Conservation (phyloP, 2,797 vertebrate genomes). For the Scomberomorus guttatus region DNA sequence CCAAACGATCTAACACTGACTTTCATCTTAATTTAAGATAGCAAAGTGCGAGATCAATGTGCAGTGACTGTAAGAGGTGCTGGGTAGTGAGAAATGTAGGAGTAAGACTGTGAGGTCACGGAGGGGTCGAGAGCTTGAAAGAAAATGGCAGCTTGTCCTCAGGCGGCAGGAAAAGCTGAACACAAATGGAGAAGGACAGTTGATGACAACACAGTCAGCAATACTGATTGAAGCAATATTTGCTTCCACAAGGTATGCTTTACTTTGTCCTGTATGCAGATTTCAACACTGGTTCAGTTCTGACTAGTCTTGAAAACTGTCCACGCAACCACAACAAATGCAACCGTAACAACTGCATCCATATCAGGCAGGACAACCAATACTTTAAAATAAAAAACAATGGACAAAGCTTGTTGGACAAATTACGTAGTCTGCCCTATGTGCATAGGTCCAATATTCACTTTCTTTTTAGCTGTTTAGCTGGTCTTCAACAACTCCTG, state of each 20-base stretch:
- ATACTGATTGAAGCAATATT: no score
- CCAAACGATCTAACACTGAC: conserved; percentile 43
- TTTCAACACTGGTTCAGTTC: conserved; percentile 13
- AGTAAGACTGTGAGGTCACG: conserved; percentile 42
- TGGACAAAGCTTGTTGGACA: no score
- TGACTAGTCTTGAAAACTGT: conserved; percentile 9
- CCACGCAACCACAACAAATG: background rate
- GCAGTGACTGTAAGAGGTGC: conserved; percentile 16
- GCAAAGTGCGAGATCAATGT: conserved; percentile 38
- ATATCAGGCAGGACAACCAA: no score
- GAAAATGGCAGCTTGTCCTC: conserved; percentile 46
- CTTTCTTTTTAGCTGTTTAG: no score
- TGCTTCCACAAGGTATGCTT: conserved; percentile 30
- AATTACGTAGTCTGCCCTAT: no score
- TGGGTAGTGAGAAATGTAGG: conserved; percentile 3
- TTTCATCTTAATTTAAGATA: conserved; percentile 43
- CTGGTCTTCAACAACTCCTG: no score
- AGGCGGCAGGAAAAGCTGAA: conserved; percentile 24
- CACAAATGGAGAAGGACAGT: conserved; percentile 49
- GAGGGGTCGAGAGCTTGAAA: conserved; percentile 19
- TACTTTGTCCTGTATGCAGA: conserved; percentile 18
- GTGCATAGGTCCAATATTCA: no score
- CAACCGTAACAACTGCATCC: no score
- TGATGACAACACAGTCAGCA: conserved; percentile 53
- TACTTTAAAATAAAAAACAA: no score